Conservation (phyloP, 2,888 invertebrate genomes). For the Dinocampus coccinellae region DNA sequence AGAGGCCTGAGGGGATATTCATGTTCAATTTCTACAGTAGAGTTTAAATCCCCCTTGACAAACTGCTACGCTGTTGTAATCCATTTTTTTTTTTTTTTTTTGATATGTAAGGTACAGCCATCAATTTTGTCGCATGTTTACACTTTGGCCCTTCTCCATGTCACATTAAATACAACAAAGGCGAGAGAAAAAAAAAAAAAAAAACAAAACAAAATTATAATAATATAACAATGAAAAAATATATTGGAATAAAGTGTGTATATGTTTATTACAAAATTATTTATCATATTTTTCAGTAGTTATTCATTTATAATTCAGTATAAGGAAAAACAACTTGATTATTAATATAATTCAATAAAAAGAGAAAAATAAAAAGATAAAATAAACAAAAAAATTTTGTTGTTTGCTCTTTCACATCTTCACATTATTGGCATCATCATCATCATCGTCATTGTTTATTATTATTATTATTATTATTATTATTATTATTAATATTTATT, state of each 20-base stretch:
- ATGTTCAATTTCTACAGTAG: neutral
- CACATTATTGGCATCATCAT: no score
- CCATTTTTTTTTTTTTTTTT: neutral
- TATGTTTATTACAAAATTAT: neutral
- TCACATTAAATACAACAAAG: neutral
- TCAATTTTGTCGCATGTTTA: conserved; percentile 8
- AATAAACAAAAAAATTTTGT: no score
- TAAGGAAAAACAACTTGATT: no score
- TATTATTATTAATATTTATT: no score
- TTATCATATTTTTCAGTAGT: neutral
- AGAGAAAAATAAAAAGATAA: no score
- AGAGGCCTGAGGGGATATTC: neutral
- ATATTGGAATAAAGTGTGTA: neutral
- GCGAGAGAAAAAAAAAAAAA: neutral
- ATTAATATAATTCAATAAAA: neutral
- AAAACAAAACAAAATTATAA: no score
- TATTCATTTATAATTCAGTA: neutral
- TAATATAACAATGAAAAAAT: neutral
- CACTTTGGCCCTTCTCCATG: neutral
- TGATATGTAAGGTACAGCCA: neutral
- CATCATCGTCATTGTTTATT: no score
- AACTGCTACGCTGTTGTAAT: neutral
- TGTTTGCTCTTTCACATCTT: no score
- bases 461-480: no score
- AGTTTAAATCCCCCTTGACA: conserved; percentile 2